Conservation (phyloP, 2,888 invertebrate genomes). For the Eudemis profundana region DNA sequence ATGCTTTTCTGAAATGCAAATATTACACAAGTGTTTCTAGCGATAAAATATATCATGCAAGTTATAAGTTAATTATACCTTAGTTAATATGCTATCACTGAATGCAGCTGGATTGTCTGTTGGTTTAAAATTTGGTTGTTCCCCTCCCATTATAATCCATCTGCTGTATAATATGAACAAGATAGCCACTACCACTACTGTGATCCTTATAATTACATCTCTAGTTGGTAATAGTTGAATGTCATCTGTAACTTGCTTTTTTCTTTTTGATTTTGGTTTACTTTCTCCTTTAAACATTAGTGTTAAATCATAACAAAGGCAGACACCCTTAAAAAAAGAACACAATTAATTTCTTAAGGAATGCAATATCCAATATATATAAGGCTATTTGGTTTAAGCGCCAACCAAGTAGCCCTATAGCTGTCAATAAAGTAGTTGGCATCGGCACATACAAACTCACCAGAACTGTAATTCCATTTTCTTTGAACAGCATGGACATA, state of each 20-base stretch:
- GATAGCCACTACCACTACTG: conserved; percentile 77
- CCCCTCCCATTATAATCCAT: conserved; percentile 92
- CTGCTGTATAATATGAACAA: conserved; percentile 86
- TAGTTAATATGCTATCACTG: conserved; percentile 86
- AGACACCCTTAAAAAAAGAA: conserved; percentile 85
- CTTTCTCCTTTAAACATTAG: conserved; percentile 55
- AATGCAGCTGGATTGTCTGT: conserved; percentile 97
- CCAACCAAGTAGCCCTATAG: too few species aligned
- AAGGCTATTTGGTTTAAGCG: too few species aligned
- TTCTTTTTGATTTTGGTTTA: conserved; percentile 21
- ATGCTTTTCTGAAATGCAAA: too few species aligned
- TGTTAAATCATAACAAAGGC: conserved; percentile 89
- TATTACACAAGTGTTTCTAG: too few species aligned
- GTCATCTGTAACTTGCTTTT: conserved; percentile 26
- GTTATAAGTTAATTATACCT: conserved; percentile 73
- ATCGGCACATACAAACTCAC: conserved; percentile 87
- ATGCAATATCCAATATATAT: too few species aligned
- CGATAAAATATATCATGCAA: not conserved
- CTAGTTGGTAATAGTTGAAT: conserved; percentile 35
- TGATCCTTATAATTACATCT: conserved; percentile 75
- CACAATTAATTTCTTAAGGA: too few species aligned
- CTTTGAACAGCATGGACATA: conserved; percentile 94
- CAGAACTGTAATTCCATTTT: conserved; percentile 95
- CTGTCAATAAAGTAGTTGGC: too few species aligned
- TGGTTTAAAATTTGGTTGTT: conserved; percentile 91